phyloP scores from a whole-genome alignment of 1,140 invertebrate species.

The Aphelinus atriplicis region DNA sequence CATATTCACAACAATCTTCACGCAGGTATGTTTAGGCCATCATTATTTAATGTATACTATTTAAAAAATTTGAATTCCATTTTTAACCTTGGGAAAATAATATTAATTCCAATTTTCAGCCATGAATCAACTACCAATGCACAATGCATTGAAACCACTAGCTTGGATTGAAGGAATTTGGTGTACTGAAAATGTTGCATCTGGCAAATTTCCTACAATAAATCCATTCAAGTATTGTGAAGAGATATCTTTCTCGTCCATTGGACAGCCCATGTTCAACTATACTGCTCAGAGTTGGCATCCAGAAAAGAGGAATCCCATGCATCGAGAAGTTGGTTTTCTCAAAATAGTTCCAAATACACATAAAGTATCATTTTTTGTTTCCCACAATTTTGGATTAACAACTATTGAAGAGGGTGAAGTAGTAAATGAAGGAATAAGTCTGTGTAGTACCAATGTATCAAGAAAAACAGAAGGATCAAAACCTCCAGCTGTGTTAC shows the following conservation, averaged over 20 bases:
- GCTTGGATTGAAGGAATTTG: conserved; percentile 73
- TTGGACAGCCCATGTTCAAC: conserved; percentile 74
- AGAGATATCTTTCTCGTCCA: conserved; percentile 69
- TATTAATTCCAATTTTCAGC: conserved; percentile 6
- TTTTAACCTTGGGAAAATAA: not conserved
- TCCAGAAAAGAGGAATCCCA: conserved; percentile 66
- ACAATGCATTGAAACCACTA: conserved; percentile 66
- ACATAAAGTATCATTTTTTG: conserved; percentile 68
- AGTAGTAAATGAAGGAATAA: conserved; percentile 54
- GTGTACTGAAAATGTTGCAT: conserved; percentile 64
- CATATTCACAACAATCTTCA: no score
- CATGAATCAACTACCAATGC: conserved; percentile 48
- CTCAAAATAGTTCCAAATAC: conserved; percentile 70
- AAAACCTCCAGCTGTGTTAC: conserved; percentile 66
- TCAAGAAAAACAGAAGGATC: conserved; percentile 64
- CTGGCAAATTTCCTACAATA: conserved; percentile 71
- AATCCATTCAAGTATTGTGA: conserved; percentile 71
- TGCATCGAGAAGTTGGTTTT: conserved; percentile 76
- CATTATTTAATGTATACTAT: no score
- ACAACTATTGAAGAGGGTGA: conserved; percentile 70
- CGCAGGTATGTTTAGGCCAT: no score
- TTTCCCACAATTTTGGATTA: conserved; percentile 74
- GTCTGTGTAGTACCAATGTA: conserved; percentile 64
- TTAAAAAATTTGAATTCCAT: not conserved
- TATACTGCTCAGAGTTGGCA: conserved; percentile 69